Evolutionary conservation across 2,888 invertebrate species (phyloP), one percentile per base, ranked within the genome.

Genomic region (Heterodera filipjevi): DNA sequence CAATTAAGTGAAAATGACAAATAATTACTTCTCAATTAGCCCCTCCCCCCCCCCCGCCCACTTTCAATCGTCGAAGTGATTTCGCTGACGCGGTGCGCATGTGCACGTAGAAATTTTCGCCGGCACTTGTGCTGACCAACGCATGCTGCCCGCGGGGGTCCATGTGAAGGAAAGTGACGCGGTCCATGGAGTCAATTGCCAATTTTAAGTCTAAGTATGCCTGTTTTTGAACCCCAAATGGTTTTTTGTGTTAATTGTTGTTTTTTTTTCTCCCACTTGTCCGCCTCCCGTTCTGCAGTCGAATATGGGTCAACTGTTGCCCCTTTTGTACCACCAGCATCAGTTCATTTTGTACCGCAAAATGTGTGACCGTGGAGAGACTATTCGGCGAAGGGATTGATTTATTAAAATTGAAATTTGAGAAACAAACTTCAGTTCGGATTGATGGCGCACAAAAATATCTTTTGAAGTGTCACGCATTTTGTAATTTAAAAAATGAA

Each of bases 61-160:
- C 85, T 77, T 85, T 85, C 33, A 84, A 71, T 66, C 83, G 82
- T 76, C 84, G 84, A 22, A 87, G n/a, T 3, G 84, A 77, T 77
- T 82, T 82, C 1, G 81, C 71, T 0, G 77, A 66, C 49, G 81
- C 79, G 0, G 80, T 77, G 30, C 83, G 82, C 78, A 84, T 71
- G 78, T 87, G 81, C 68, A 86, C 53, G 76, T 87, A 88, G 80
- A 84, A 87, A 79, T 87, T 88, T 5, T 87, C 83, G 14, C 87
- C 88, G 3, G 74, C 71, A 66, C 79, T 81, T 27, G 85, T 82
- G 73, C 85, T 85, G 53, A 88, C 82, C 33, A 88, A 78, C 1
- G 85, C 84, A 53, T 86, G 86, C 35, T 80, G 79, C 3, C 86
- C 87, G 68, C 81, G 83, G 6, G 81, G 83, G n/a, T 86, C 85